Base-by-base conservation (phyloP, 2,797 vertebrate species). In the Erethizon dorsatum region DNA sequence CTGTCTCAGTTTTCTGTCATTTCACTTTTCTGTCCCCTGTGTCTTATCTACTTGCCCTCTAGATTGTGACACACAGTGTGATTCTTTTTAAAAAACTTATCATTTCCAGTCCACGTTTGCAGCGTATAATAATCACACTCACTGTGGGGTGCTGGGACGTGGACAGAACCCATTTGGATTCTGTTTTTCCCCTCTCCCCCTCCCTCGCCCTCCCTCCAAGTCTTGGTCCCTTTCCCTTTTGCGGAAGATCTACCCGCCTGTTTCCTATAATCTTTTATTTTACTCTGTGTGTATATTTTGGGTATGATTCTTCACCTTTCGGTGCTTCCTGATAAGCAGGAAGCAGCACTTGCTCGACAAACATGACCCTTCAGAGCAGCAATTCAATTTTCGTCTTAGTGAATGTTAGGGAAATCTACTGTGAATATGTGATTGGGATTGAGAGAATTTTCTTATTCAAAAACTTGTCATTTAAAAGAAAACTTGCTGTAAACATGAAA, bases 381-480 rank as follows among this genome's bases (percentile, higher is more conserved):
- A 47, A 80, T 59, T 59, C 73, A 79, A n/a, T 85, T 20, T 89
- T 69, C 79, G 26, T 54, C 1, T 87, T 71, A n/a, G 57, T 54
- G n/a, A 83, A 69, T 22, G 59, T 75, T 63, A 67, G 82, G 15
- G 75, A 90, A 92, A 79, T 79, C 15, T 85, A 80, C 59, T 80
- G 13, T 80, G 56, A n/a, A 83, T 92, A 37, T 61, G 67, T 75
- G 6, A 63, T 95, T 88, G 75, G 37, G 33, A 14, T 95, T 20
- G 24, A 31, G 57, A 89, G 83, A 88, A 78, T 54, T 86, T 84
- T 78, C 47, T 82, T 85, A 2, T 71, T 56, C 2, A 90, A 47
- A 95, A 91, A 59, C 11, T 52, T 90, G 6, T 28, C 50, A 31
- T 90, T 90, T 96, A 61, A 87, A 86, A 83, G 41, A 63, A 93